These are phyloP conservation scores for Oryzias woworae DNA, from an alignment of 2,113 vertebrate species.

Conservation along the genomic window DNA sequence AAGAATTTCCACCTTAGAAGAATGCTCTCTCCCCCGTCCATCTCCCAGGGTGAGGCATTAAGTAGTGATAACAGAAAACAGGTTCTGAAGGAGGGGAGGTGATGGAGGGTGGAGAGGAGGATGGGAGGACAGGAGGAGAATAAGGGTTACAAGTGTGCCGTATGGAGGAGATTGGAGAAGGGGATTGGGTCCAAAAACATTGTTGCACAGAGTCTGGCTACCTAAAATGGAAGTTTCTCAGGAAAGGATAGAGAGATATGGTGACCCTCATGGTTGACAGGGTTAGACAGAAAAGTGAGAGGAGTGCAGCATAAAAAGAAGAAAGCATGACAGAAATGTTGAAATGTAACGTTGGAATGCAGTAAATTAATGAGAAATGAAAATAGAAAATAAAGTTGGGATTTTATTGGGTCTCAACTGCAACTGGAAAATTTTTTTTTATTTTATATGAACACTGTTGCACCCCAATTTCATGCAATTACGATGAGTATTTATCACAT, in stretches of 20 bases:
- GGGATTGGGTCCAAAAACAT: constrained; percentile 83
- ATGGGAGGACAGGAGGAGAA: constrained; percentile 63
- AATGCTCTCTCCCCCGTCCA: constrained; percentile 82
- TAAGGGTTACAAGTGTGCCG: constrained; percentile 64
- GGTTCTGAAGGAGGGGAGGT: constrained; percentile 83
- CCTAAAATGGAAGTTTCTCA: constrained; percentile 95
- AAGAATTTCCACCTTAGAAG: constrained; percentile 84
- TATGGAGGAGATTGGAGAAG: constrained; percentile 61
- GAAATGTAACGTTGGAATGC: constrained; percentile 52
- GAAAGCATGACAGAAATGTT: constrained; percentile 43
- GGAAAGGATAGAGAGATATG: constrained; percentile 82
- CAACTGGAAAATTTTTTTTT: constrained; percentile 69
- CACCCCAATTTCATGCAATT: constrained; percentile 71
- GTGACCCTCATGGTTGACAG: constrained; percentile 82
- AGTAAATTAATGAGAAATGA: too few relatives aligned
- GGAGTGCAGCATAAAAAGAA: constrained; percentile 32
- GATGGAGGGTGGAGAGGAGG: constrained; percentile 62
- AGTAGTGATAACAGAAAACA: constrained; percentile 97
- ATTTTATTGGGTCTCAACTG: constrained; percentile 63
- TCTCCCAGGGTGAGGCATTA: constrained; percentile 90
- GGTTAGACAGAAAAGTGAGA: constrained; percentile 65
- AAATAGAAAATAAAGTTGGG: constrained; percentile 37
- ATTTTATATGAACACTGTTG: constrained; percentile 65
- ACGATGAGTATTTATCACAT: constrained; percentile 67
- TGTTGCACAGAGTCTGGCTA: constrained; percentile 75